Evolutionary conservation across 1,140 invertebrate genomes (phyloP).

Genomic region (Metaphire vulgaris): DNA sequence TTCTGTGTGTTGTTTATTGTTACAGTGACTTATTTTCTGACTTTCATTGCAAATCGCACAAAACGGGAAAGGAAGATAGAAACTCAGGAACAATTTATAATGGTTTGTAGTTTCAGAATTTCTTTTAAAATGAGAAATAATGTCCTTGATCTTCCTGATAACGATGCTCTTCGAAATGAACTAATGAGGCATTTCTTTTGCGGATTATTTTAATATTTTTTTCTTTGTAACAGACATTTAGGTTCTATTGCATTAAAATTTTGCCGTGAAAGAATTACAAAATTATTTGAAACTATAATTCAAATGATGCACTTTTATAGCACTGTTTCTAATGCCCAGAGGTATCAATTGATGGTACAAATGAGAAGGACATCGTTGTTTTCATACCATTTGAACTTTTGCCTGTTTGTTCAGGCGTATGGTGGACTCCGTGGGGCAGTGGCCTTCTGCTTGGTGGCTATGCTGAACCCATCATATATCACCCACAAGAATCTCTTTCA

Average conservation of each 20-base stretch:
- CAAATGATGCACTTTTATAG: too few relatives aligned
- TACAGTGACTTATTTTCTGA: slow-evolving; percentile 35
- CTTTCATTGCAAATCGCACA: slow-evolving; percentile 32
- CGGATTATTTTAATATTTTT: neutral
- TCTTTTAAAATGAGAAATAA: neutral
- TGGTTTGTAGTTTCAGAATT: slow-evolving; percentile 9
- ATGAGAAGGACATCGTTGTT: too few relatives aligned
- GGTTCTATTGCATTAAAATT: too few relatives aligned
- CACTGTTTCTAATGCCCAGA: too few relatives aligned
- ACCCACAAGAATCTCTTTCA: slow-evolving; percentile 69
- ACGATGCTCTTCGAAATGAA: too few relatives aligned
- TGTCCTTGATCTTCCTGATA: too few relatives aligned
- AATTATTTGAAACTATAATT: too few relatives aligned
- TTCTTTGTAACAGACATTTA: neutral
- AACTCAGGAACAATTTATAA: slow-evolving; percentile 28
- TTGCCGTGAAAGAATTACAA: too few relatives aligned
- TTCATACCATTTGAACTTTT: too few relatives aligned
- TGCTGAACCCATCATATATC: slow-evolving; percentile 63
- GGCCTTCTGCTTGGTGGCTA: slow-evolving; percentile 87
- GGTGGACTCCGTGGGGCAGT: slow-evolving; percentile 92
- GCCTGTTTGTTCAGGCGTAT: slow-evolving; percentile 58
- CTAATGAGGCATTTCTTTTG: too few relatives aligned
- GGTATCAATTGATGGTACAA: too few relatives aligned
- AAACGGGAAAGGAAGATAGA: slow-evolving; percentile 5
- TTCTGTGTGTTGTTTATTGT: too few relatives aligned